Percentiles rank a stretch among this genome's conserved stretches.
These are phyloP conservation scores for Blastobasis lacticolella DNA, from an alignment of 2,888 invertebrate genomes.

Conservation along the genomic window DNA sequence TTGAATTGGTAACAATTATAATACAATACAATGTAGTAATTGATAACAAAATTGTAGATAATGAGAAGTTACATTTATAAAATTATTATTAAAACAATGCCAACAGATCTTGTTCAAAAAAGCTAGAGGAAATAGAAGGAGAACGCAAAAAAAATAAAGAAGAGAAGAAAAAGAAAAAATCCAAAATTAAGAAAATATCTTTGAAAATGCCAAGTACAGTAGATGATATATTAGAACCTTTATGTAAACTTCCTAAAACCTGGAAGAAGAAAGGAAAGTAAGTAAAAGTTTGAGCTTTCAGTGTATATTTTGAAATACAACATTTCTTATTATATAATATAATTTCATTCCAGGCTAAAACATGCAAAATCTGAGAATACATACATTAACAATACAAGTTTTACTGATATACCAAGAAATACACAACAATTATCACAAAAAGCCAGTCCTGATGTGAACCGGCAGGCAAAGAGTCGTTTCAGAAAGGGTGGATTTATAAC, in stretches of 20 bases:
- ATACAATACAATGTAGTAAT: too few relatives aligned
- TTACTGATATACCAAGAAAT: conserved; percentile 59
- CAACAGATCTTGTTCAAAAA: conserved; percentile 78
- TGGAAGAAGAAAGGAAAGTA: conserved; percentile 70
- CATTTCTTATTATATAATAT: background rate
- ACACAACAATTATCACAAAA: conserved; percentile 35
- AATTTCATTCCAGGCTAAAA: conserved; percentile 47
- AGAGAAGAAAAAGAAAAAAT: conserved; percentile 65
- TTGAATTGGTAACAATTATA: too few relatives aligned
- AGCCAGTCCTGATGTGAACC: conserved; percentile 30
- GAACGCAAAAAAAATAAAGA: conserved; percentile 53
- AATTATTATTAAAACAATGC: background rate
- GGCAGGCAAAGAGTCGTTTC: conserved; percentile 63
- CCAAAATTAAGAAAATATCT: conserved; percentile 55
- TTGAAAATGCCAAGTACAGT: conserved; percentile 57
- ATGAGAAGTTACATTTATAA: background rate
- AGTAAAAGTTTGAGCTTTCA: conserved; percentile 20
- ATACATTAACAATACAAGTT: conserved; percentile 55
- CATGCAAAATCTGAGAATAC: conserved; percentile 52
- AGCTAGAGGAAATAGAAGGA: conserved; percentile 68
- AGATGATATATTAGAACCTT: conserved; percentile 51
- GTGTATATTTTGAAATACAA: background rate
- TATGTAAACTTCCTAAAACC: conserved; percentile 46
- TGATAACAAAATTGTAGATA: too few relatives aligned
- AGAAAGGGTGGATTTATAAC: conserved; percentile 76